A percentile compares a stretch with the other conserved stretches of the same genome.
phyloP scores from a whole-genome alignment of 53 echinoderm and acorn worm genomes.

The Paracentrotus lividus region DNA sequence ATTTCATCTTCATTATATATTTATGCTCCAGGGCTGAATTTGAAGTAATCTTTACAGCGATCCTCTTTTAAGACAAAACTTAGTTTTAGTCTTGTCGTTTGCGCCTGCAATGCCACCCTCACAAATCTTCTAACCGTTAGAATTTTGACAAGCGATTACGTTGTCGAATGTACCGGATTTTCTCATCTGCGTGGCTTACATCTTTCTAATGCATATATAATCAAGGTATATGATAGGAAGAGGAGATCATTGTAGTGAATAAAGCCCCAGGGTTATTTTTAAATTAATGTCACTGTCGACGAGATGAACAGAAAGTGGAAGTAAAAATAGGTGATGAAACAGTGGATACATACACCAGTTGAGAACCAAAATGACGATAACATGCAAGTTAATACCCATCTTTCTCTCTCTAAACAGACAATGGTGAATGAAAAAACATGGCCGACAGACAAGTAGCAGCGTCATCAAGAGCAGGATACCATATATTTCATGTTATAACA shows the following conservation, averaged over 20 bases:
- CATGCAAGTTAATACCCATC: too few species aligned
- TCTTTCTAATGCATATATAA: constrained; percentile 47
- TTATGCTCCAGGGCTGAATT: not conserved
- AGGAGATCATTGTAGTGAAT: not conserved
- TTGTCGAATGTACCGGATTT: not conserved
- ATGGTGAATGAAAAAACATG: not conserved
- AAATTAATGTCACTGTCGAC: constrained; percentile 12
- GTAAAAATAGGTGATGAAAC: not conserved
- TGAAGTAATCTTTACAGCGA: not conserved
- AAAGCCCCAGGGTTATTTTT: constrained; percentile 6
- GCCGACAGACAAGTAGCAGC: not conserved
- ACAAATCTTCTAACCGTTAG: not conserved
- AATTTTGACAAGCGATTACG: constrained; percentile 3
- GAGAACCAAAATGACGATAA: too few species aligned
- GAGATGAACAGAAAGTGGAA: not conserved
- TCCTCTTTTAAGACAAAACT: not conserved
- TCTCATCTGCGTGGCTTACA: constrained; percentile 16
- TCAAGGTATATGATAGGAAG: constrained; percentile 3
- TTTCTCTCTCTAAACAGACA: too few species aligned
- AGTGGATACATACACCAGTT: too few species aligned
- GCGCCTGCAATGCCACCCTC: not conserved
- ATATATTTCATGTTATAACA: not conserved
- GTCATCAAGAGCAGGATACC: not conserved
- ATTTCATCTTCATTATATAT: not conserved
- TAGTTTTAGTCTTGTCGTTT: not conserved